Conservation (phyloP, 1,140 invertebrate species). For the Apis mellifera region Amel_HAv3.1 CM009944.2:1126501-1127000, state of each 20-base stretch:
- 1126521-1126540: too few relatives aligned
- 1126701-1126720: not conserved
- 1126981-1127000: slow-evolving; percentile 35
- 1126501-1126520: too few relatives aligned
- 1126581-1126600: too few relatives aligned
- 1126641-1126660: too few relatives aligned
- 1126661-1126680: too few relatives aligned
- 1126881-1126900: slow-evolving; percentile 45
- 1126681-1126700: not conserved
- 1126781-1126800: slow-evolving; percentile 53
- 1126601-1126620: too few relatives aligned
- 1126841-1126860: slow-evolving; percentile 52
- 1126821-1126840: slow-evolving; percentile 57
- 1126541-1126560: too few relatives aligned
- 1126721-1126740: not conserved
- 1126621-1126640: too few relatives aligned
- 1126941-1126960: not conserved
- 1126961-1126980: slow-evolving; percentile 6
- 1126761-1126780: not conserved
- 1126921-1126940: slow-evolving; percentile 32
- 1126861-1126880: slow-evolving; percentile 57
- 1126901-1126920: slow-evolving; percentile 34
- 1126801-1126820: slow-evolving; percentile 32
- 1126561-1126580: too few relatives aligned
- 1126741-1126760: slow-evolving; percentile 30